Conservation (phyloP, 2,888 invertebrate species). For the Apotomis betuletana region DNA sequence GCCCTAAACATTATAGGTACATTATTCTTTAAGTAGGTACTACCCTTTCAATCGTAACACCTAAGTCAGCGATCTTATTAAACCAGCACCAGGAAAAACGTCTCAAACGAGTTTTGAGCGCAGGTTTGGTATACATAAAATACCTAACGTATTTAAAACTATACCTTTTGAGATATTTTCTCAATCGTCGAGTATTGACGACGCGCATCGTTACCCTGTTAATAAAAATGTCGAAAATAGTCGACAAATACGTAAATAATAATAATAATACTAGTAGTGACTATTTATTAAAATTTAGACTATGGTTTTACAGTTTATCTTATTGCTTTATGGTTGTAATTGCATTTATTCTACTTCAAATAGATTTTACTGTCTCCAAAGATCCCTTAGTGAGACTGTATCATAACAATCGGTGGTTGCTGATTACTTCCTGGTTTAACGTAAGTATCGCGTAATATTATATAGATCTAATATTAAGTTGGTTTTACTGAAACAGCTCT, state of each 20-base stretch:
- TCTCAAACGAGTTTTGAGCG: slow-evolving; percentile 8
- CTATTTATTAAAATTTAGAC: slow-evolving; percentile 59
- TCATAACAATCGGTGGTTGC: slow-evolving; percentile 63
- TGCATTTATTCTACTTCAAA: slow-evolving; percentile 55
- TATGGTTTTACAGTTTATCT: slow-evolving; percentile 58
- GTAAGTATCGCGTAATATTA: slow-evolving; percentile 56
- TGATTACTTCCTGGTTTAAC: slow-evolving; percentile 76
- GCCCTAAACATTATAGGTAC: no score
- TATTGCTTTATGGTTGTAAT: slow-evolving; percentile 58
- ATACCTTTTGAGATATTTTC: neutral
- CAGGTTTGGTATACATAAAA: neutral
- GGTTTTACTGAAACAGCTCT: no score
- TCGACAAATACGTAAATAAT: slow-evolving; percentile 16
- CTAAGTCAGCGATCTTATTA: neutral
- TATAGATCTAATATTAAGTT: no score
- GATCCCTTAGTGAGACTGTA: slow-evolving; percentile 63
- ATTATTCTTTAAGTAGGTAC: no score
- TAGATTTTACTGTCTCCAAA: slow-evolving; percentile 63
- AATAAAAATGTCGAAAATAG: slow-evolving; percentile 16
- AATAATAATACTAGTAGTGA: slow-evolving; percentile 37
- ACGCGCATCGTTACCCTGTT: neutral
- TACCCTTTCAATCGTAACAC: no score
- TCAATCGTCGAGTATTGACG: neutral
- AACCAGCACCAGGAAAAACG: slow-evolving; percentile 11
- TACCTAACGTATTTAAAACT: slow-evolving; percentile 5